phyloP scores from a whole-genome alignment of 2,888 invertebrate species.

The Germaria angustata region DNA sequence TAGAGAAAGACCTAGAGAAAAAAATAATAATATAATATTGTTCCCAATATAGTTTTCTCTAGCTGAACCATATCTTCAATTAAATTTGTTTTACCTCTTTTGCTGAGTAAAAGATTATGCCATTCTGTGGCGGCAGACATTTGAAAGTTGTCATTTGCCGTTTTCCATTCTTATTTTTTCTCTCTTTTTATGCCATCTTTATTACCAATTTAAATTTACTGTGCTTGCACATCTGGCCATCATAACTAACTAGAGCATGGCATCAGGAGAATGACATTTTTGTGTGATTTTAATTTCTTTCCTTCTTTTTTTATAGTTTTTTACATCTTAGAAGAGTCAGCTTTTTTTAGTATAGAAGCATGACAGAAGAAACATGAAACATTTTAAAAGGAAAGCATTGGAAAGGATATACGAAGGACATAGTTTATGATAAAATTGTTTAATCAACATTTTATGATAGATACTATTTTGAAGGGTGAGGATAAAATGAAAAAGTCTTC shows the following conservation, averaged over 20 bases:
- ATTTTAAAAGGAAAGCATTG: constrained; percentile 4
- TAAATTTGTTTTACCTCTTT: not conserved
- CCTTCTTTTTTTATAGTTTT: not conserved
- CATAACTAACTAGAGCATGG: constrained; percentile 50
- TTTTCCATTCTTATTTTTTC: not conserved
- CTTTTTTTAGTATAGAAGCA: not conserved
- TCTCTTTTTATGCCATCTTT: constrained; percentile 39
- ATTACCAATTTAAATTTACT: constrained; percentile 61
- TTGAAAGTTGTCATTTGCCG: constrained; percentile 23
- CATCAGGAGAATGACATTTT: constrained; percentile 17
- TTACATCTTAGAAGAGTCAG: constrained; percentile 4
- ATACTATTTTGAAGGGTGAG: not conserved
- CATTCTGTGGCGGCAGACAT: not conserved
- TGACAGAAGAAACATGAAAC: not conserved
- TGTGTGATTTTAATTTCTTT: constrained; percentile 31
- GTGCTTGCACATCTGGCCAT: constrained; percentile 50
- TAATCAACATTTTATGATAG: constrained; percentile 38
- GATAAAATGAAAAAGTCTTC: not conserved
- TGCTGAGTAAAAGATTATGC: not conserved
- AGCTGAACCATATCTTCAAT: constrained; percentile 12
- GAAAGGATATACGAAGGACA: not conserved
- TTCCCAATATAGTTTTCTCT: not conserved
- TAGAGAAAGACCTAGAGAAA: not conserved
- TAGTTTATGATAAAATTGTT: constrained; percentile 16
- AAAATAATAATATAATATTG: not conserved